Percentiles rank a stretch among this genome's conserved stretches.
phyloP scores from a whole-genome alignment of 92 coral and sea anemone species.

The Heliopora coerulea region DNA sequence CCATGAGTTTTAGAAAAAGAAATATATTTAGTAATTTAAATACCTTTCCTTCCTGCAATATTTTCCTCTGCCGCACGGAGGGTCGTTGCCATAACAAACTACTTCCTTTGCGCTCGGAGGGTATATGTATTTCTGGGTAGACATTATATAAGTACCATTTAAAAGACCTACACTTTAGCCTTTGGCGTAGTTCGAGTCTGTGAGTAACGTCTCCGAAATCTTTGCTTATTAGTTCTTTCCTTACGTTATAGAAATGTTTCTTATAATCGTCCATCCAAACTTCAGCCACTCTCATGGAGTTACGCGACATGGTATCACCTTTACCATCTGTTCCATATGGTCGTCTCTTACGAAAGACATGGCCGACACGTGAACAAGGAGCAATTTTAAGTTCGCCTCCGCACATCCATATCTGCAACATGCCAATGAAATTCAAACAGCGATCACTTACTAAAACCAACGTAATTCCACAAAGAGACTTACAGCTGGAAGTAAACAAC shows the following conservation, averaged over 20 bases:
- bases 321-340: constrained; percentile 81
- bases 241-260: constrained; percentile 71
- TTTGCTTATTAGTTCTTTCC: constrained; percentile 58
- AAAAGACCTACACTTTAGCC: constrained; percentile 72
- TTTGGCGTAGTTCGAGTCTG: constrained; percentile 68
- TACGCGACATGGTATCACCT: constrained; percentile 82
- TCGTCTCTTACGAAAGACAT: constrained; percentile 80
- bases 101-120: constrained; percentile 50
- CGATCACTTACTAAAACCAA: too few species aligned
- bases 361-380: constrained; percentile 96
- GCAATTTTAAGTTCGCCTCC: constrained; percentile 85
- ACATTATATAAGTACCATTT: constrained; percentile 83
- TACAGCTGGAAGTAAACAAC: too few species aligned
- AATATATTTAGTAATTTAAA: neutral
- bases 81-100: constrained; percentile 48
- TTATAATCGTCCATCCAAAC: constrained; percentile 96
- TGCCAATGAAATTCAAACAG: neutral
- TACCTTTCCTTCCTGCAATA: constrained; percentile 80
- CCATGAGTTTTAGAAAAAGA: too few species aligned
- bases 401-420: constrained; percentile 92
- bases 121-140: constrained; percentile 80
- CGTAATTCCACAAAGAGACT: too few species aligned
- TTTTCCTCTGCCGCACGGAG: constrained; percentile 38
- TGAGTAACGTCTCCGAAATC: constrained; percentile 74
- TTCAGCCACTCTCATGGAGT: constrained; percentile 97